phyloP scores from a whole-genome alignment of 1,140 invertebrate species.

The Ylistrum balloti region DNA sequence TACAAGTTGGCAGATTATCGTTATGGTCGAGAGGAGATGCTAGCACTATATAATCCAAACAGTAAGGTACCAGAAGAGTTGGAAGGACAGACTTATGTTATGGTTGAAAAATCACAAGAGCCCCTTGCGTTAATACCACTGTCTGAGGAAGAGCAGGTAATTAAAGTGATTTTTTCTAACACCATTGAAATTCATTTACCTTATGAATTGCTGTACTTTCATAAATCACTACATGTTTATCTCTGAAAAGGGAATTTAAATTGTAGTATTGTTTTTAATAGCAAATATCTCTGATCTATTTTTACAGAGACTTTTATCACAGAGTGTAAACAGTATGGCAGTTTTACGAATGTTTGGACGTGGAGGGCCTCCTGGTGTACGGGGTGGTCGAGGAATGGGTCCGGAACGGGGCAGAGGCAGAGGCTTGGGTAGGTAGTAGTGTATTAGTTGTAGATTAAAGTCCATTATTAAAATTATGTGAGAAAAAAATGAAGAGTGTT shows the following conservation, averaged over 20 bases:
- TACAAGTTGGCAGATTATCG: slow-evolving; percentile 88
- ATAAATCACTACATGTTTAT: too few species aligned
- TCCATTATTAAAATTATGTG: too few species aligned
- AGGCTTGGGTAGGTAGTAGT: slow-evolving; percentile 79
- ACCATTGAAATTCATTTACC: too few species aligned
- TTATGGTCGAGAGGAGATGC: slow-evolving; percentile 94
- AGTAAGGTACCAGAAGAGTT: slow-evolving; percentile 87
- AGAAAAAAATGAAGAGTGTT: too few species aligned
- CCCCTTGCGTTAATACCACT: slow-evolving; percentile 90
- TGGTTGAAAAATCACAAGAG: slow-evolving; percentile 89
- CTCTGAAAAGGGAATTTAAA: too few species aligned
- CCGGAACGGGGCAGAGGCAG: slow-evolving; percentile 85
- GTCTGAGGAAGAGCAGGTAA: slow-evolving; percentile 92
- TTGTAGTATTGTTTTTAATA: too few species aligned
- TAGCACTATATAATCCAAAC: slow-evolving; percentile 90
- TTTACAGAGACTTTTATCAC: slow-evolving; percentile 85
- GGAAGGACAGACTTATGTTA: slow-evolving; percentile 86
- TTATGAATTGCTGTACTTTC: too few species aligned
- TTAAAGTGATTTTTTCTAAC: slow-evolving; percentile 56
- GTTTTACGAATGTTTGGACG: slow-evolving; percentile 83
- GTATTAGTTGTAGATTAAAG: too few species aligned
- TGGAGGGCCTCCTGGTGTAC: slow-evolving; percentile 70
- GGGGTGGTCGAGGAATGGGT: slow-evolving; percentile 72
- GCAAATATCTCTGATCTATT: background rate
- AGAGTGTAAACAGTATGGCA: slow-evolving; percentile 85